phyloP scores from a whole-genome alignment of 1,140 invertebrate genomes.

The Caenorhabditis inopinata region DNA sequence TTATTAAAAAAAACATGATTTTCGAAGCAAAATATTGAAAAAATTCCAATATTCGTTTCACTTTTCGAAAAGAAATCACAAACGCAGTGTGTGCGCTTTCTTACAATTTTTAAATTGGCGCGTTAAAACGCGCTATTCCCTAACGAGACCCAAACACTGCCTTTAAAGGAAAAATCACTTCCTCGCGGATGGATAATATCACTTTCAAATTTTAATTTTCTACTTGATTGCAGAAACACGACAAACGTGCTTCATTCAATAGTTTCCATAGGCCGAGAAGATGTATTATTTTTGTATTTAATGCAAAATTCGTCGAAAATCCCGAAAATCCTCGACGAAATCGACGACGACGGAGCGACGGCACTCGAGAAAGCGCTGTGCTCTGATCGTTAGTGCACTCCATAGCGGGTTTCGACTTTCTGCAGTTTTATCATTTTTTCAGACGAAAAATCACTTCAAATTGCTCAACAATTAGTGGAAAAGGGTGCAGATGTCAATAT shows the following conservation, averaged over 20 bases:
- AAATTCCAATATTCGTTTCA: no score
- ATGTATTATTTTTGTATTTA: slow-evolving; percentile 88
- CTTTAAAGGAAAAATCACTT: no score
- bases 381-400: background rate
- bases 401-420: background rate
- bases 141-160: no score
- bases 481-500: background rate
- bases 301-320: slow-evolving; percentile 67
- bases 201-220: background rate
- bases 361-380: background rate
- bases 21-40: no score
- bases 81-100: no score
- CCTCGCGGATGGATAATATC: no score
- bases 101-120: no score
- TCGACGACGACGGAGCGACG: background rate
- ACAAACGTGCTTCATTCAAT: slow-evolving; percentile 84
- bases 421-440: background rate
- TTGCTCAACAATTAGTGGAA: background rate
- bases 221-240: slow-evolving; percentile 67
- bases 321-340: background rate
- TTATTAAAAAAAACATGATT: no score
- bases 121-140: no score
- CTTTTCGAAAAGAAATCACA: no score
- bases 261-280: slow-evolving; percentile 81
- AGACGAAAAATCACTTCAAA: background rate